Conservation (phyloP, 2,888 invertebrate genomes). For the Podabrus alpinus region DNA sequence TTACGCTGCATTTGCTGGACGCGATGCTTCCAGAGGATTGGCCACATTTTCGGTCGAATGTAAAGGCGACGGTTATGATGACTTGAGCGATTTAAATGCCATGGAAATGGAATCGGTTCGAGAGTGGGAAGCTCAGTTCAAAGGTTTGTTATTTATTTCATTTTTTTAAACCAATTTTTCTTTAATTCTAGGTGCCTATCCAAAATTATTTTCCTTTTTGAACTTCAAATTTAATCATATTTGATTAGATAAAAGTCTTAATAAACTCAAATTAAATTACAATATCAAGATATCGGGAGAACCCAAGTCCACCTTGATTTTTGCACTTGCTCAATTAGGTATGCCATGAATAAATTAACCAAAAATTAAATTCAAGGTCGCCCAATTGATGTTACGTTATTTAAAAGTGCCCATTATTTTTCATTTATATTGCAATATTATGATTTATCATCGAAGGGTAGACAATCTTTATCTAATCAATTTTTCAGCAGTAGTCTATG, state of each 20-base stretch:
- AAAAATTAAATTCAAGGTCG: not conserved
- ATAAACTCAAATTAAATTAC: not conserved
- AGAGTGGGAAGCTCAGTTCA: conserved; percentile 98
- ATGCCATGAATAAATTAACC: not conserved
- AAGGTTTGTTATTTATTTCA: conserved; percentile 64
- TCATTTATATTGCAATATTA: not conserved
- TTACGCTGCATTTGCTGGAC: conserved; percentile 92
- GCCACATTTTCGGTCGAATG: conserved; percentile 89
- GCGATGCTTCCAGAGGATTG: conserved; percentile 92
- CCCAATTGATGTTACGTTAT: not conserved
- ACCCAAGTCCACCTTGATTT: not conserved
- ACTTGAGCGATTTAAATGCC: conserved; percentile 89
- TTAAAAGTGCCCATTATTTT: too few relatives aligned
- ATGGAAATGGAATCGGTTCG: conserved; percentile 93
- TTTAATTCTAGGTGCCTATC: not conserved
- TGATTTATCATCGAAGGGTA: not conserved
- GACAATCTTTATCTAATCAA: not conserved
- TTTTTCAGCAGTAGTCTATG: not conserved
- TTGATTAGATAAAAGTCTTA: not conserved
- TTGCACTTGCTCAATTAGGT: not conserved
- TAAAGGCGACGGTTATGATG: conserved; percentile 86
- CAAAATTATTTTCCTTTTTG: not conserved
- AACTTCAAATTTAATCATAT: not conserved
- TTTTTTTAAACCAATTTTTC: not conserved
- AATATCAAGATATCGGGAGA: not conserved